Percentiles rank a stretch among this genome's conserved stretches.
phyloP scores from a whole-genome alignment of 2,113 vertebrate genomes.

The human (Homo sapiens) region GRCh38 chr12:130627001-130627500 shows the following conservation, averaged over 20 bases:
- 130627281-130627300: fast-evolving
- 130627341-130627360: fast-evolving
- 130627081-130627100: not conserved
- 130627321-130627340: too few species aligned
- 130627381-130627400: fast-evolving
- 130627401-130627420: not conserved
- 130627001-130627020: not conserved
- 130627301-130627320: fast-evolving
- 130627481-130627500: not conserved
- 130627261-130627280: not conserved
- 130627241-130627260: not conserved
- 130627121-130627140: not conserved
- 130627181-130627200: not conserved
- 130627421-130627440: fast-evolving
- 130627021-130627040: fast-evolving
- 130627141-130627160: fast-evolving
- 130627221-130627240: fast-evolving
- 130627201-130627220: not conserved
- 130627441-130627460: fast-evolving
- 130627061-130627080: fast-evolving
- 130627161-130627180: not conserved
- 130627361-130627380: too few species aligned
- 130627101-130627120: too few species aligned
- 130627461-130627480: fast-evolving
- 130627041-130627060: not conserved